phyloP scores from a whole-genome alignment of 2,888 invertebrate species.

The Drosophila melanosoma region DNA sequence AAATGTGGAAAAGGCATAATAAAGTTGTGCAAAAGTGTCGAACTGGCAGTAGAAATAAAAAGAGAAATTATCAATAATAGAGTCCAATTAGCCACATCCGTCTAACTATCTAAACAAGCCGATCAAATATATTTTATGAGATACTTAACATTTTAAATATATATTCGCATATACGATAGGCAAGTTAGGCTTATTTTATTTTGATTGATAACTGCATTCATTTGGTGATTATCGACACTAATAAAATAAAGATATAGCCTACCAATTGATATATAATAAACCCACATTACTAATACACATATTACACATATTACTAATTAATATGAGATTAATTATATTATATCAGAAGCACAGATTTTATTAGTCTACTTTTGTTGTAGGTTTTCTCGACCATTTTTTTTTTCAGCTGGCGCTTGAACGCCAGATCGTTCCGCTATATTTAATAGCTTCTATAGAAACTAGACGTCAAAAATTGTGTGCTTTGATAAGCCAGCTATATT shows the following conservation, averaged over 20 bases:
- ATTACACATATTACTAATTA: neutral
- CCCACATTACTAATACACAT: too few species aligned
- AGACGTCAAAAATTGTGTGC: rapidly evolving
- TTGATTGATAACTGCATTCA: neutral
- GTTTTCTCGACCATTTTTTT: rapidly evolving
- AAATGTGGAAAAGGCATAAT: neutral
- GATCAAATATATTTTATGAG: neutral
- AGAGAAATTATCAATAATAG: neutral
- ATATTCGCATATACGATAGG: neutral
- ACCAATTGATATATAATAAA: neutral
- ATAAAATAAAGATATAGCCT: neutral
- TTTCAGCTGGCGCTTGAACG: neutral
- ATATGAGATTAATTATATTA: too few species aligned
- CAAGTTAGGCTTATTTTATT: neutral
- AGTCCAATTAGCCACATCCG: neutral
- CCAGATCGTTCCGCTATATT: neutral
- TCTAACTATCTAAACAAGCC: neutral
- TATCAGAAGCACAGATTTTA: neutral
- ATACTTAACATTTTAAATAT: neutral
- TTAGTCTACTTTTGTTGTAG: neutral
- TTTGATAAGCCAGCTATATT: neutral
- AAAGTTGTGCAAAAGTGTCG: neutral
- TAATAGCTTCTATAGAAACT: neutral
- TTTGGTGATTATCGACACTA: neutral
- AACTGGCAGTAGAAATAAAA: neutral